phyloP scores from a whole-genome alignment of 2,113 vertebrate species.

The Coregonus clupeaformis region DNA sequence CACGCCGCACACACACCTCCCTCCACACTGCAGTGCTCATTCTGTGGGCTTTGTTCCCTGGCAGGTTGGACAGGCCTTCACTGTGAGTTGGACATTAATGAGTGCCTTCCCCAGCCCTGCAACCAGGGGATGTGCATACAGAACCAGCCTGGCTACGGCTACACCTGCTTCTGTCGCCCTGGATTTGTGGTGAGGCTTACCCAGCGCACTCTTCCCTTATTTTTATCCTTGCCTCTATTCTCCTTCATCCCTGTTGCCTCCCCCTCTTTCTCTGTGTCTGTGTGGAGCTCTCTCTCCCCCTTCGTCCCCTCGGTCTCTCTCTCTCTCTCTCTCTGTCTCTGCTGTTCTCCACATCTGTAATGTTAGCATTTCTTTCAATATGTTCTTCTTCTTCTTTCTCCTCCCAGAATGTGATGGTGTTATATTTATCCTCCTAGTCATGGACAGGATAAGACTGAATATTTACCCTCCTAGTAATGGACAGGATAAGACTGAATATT shows the following conservation, averaged over 20 bases:
- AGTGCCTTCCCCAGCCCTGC: conserved; percentile 85
- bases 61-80: conserved; percentile 87
- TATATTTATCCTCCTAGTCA: conserved; percentile 25
- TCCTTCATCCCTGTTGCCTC: conserved; percentile 21
- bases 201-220: conserved; percentile 38
- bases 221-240: background rate
- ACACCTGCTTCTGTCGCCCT: conserved; percentile 86
- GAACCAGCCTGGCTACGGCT: conserved; percentile 81
- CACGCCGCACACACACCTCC: background rate
- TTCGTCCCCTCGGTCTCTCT: background rate
- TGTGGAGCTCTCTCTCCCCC: background rate
- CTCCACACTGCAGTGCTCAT: conserved; percentile 16
- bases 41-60: conserved; percentile 73
- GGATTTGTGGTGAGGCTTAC: conserved; percentile 85
- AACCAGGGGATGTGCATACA: conserved; percentile 85
- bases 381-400: conserved; percentile 10
- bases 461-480: no score
- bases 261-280: conserved; percentile 18
- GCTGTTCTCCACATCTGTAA: conserved; percentile 4
- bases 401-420: conserved; percentile 10
- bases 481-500: no score
- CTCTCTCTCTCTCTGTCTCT: background rate
- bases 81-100: conserved; percentile 86
- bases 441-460: no score
- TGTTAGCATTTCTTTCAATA: conserved; percentile 27